Evolutionary conservation across 2,797 vertebrate species (phyloP).

Genomic region (Crax fasciolata): DNA sequence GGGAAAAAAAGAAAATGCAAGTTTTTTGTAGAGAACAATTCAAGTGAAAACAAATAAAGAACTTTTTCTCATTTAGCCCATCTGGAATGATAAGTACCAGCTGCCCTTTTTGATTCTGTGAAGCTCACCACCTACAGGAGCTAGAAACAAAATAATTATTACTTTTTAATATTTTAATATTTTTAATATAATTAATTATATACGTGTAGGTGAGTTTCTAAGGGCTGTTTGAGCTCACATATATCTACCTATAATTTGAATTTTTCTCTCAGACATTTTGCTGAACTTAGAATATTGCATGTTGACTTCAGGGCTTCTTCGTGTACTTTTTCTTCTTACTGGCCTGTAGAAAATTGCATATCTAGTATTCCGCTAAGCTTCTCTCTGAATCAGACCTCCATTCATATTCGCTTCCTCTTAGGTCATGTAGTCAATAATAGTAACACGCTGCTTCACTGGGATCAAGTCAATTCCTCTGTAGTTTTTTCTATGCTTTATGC

Average conservation of each 20-base stretch:
- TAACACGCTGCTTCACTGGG: neutral
- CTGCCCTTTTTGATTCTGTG: neutral
- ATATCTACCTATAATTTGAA: neutral
- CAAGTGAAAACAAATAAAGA: constrained; percentile 16
- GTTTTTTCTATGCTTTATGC: neutral
- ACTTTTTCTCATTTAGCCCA: neutral
- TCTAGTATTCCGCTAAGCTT: neutral
- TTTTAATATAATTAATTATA: neutral
- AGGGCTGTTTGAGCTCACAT: neutral
- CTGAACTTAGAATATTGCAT: neutral
- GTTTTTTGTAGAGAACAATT: neutral
- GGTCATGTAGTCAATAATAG: neutral
- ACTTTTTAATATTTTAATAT: too few relatives aligned
- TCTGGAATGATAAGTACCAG: neutral
- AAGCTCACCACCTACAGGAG: neutral
- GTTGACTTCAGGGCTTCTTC: neutral
- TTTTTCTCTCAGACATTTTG: neutral
- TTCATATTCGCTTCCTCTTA: neutral
- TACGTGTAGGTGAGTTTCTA: neutral
- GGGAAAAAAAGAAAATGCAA: neutral
- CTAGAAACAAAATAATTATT: neutral
- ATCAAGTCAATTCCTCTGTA: neutral
- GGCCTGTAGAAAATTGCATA: neutral
- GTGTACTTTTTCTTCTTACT: neutral
- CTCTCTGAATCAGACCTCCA: neutral